Percentiles rank a stretch among this genome's conserved stretches.
Conservation (phyloP, 2,797 vertebrate species). For the Lagodon rhomboides region DNA sequence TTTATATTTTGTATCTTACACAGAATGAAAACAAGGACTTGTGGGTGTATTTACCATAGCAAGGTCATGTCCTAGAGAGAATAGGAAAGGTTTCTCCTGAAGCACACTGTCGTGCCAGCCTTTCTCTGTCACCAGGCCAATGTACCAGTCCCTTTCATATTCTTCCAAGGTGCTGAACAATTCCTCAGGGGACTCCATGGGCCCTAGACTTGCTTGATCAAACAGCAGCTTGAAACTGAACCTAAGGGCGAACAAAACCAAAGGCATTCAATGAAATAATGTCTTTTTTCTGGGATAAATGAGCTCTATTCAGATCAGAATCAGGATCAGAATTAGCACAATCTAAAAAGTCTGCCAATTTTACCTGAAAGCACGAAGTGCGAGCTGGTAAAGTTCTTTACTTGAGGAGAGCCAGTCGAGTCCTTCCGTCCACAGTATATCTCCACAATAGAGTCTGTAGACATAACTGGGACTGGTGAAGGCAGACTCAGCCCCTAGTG, state of each 20-base stretch:
- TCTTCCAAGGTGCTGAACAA: slow-evolving; percentile 91
- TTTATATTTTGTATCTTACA: neutral
- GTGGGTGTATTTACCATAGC: slow-evolving; percentile 89
- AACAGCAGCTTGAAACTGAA: slow-evolving; percentile 97
- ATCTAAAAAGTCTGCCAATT: slow-evolving; percentile 3
- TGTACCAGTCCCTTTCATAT: slow-evolving; percentile 95
- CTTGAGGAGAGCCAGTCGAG: slow-evolving; percentile 94
- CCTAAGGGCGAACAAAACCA: slow-evolving; percentile 76
- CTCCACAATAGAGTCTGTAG: slow-evolving; percentile 93
- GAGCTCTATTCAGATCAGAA: neutral
- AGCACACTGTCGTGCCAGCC: slow-evolving; percentile 95
- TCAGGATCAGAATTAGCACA: slow-evolving; percentile 10
- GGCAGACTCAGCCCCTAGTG: slow-evolving; percentile 90
- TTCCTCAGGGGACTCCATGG: slow-evolving; percentile 91
- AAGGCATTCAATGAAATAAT: neutral
- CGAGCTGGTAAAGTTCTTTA: slow-evolving; percentile 94
- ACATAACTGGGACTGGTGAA: slow-evolving; percentile 92
- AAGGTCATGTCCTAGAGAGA: slow-evolving; percentile 95
- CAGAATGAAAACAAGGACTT: neutral
- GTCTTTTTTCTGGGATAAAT: neutral
- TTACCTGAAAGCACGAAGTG: slow-evolving; percentile 97
- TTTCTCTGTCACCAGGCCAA: slow-evolving; percentile 92
- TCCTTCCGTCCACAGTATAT: slow-evolving; percentile 92
- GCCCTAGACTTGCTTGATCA: slow-evolving; percentile 96
- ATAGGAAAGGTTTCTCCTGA: slow-evolving; percentile 95